Conservation (phyloP, 2,888 invertebrate species). For the Neuroscelio doddi region DNA sequence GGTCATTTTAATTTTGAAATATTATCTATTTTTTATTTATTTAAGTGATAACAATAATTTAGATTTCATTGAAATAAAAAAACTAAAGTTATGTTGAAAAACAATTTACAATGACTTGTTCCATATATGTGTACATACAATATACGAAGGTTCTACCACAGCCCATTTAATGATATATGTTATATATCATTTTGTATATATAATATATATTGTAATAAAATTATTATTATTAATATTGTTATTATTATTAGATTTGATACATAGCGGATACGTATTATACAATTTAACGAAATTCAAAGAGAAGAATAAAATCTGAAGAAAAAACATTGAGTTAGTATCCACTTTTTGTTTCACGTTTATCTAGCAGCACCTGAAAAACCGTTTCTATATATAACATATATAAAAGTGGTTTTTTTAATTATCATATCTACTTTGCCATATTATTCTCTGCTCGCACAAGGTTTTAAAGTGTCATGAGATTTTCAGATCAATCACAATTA, state of each 20-base stretch:
- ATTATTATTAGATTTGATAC: constrained; percentile 25
- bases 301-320: background rate
- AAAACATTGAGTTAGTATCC: constrained; percentile 6
- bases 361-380: constrained; percentile 2
- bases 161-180: constrained; percentile 69
- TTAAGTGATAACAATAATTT: too few species aligned
- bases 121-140: constrained; percentile 49
- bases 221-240: constrained; percentile 48
- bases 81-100: too few species aligned
- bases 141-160: constrained; percentile 70
- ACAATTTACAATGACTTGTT: background rate
- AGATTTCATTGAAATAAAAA: too few species aligned
- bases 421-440: background rate
- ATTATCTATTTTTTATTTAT: too few species aligned
- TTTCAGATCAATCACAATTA: too few species aligned
- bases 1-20: too few species aligned
- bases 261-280: constrained; percentile 42
- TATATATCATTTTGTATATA: constrained; percentile 45
- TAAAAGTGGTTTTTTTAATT: too few species aligned
- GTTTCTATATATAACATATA: too few species aligned
- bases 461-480: background rate
- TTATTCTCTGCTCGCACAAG: background rate
- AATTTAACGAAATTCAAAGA: constrained; percentile 25
- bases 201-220: constrained; percentile 50
- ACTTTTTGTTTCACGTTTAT: constrained; percentile 1